phyloP scores from a whole-genome alignment of 2,888 invertebrate genomes.

The Teleiodes luculella region DNA sequence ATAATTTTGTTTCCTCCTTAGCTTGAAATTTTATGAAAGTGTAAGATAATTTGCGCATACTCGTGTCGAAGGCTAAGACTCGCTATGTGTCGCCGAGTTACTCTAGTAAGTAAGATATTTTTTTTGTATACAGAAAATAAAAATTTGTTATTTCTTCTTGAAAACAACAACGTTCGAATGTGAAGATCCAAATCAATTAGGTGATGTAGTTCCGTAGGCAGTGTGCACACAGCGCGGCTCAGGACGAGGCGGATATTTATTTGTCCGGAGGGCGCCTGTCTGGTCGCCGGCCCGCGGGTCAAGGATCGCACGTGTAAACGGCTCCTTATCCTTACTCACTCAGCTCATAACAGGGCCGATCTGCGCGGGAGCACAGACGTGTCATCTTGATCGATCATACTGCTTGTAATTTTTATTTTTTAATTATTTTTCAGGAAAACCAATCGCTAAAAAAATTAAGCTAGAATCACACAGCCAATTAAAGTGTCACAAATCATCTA shows the following conservation, averaged over 20 bases:
- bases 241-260: conserved; percentile 37
- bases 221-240: conserved; percentile 29
- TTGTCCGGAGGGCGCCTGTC: conserved; percentile 50
- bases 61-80: too few relatives aligned
- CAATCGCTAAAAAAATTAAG: too few relatives aligned
- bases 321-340: conserved; percentile 23
- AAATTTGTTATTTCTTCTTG: neutral
- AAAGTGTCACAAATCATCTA: too few relatives aligned
- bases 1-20: too few relatives aligned
- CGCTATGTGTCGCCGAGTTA: too few relatives aligned
- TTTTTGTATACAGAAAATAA: too few relatives aligned
- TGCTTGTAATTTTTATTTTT: too few relatives aligned
- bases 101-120: too few relatives aligned
- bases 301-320: conserved; percentile 56
- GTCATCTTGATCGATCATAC: neutral
- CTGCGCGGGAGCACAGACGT: conserved; percentile 14
- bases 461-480: too few relatives aligned
- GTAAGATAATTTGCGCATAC: too few relatives aligned
- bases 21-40: too few relatives aligned
- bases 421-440: too few relatives aligned
- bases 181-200: neutral
- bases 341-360: conserved; percentile 25
- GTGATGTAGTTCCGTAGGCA: conserved; percentile 15
- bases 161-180: neutral
- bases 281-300: conserved; percentile 36